Conservation (phyloP, 2,113 vertebrate species). For the Edolisoma coerulescens region DNA sequence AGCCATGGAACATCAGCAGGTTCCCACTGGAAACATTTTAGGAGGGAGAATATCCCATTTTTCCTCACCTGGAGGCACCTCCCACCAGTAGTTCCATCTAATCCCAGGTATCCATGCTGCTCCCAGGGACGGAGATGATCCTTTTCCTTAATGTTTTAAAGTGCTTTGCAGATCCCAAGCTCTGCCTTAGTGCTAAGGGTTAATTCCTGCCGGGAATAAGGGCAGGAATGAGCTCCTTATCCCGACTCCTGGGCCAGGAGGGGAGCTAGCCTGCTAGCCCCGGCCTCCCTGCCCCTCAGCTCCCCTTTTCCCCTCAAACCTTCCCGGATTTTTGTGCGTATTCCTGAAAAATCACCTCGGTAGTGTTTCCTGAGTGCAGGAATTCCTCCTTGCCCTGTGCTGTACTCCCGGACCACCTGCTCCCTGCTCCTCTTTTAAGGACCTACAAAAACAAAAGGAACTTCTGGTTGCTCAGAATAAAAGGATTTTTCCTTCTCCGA, state of each 20-base stretch:
- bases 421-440: neutral
- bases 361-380: neutral
- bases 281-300: neutral
- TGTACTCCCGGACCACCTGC: neutral
- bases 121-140: neutral
- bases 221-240: neutral
- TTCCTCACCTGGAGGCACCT: neutral
- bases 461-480: neutral
- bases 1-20: neutral
- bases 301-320: neutral
- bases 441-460: neutral
- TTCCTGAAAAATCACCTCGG: neutral
- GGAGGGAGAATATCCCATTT: neutral
- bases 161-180: constrained; percentile 61
- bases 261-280: neutral
- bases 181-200: constrained; percentile 52
- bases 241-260: neutral
- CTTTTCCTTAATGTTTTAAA: constrained; percentile 18
- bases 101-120: neutral
- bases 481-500: neutral
- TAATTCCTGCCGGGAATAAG: neutral
- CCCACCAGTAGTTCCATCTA: neutral
- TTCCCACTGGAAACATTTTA: neutral
- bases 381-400: neutral
- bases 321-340: neutral